Percentiles rank a stretch among this genome's conserved stretches.
These are phyloP conservation scores for Mormyrus proboscirostris DNA, from an alignment of 2,797 vertebrate species.

Conservation along the genomic window DNA sequence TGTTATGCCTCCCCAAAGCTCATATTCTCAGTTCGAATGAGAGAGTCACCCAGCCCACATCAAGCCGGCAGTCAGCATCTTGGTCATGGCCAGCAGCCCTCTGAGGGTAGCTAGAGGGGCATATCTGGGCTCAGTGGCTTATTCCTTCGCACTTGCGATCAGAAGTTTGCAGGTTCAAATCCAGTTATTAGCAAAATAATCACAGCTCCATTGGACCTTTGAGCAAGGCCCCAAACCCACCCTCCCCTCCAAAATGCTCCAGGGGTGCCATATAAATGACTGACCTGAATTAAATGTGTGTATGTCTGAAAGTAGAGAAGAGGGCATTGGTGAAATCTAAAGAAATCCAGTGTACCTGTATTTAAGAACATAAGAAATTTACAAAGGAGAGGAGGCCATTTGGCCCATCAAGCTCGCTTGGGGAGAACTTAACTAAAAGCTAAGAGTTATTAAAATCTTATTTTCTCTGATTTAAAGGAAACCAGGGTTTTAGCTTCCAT, in stretches of 20 bases:
- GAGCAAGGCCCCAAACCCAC: background rate
- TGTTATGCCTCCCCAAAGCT: background rate
- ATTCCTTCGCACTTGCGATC: background rate
- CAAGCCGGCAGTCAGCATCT: constrained; percentile 47
- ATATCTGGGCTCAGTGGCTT: background rate
- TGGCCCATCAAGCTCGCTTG: no score
- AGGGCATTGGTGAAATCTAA: background rate
- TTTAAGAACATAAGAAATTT: background rate
- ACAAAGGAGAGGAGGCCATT: no score
- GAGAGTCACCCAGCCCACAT: constrained; percentile 50
- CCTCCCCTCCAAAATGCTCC: background rate
- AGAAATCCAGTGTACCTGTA: background rate
- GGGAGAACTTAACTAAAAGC: no score
- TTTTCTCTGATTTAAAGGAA: no score
- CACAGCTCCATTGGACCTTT: background rate
- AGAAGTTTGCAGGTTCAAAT: background rate
- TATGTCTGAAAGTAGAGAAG: background rate
- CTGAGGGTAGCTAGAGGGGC: background rate
- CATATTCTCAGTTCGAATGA: constrained; percentile 49
- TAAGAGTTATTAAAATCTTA: no score
- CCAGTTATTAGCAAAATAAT: background rate
- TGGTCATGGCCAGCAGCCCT: constrained; percentile 42
- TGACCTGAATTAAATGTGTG: background rate
- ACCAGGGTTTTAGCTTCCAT: no score
- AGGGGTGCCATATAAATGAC: background rate